Conservation (phyloP, 2,888 invertebrate species). For the Zhuqinia jingwanae region DNA sequence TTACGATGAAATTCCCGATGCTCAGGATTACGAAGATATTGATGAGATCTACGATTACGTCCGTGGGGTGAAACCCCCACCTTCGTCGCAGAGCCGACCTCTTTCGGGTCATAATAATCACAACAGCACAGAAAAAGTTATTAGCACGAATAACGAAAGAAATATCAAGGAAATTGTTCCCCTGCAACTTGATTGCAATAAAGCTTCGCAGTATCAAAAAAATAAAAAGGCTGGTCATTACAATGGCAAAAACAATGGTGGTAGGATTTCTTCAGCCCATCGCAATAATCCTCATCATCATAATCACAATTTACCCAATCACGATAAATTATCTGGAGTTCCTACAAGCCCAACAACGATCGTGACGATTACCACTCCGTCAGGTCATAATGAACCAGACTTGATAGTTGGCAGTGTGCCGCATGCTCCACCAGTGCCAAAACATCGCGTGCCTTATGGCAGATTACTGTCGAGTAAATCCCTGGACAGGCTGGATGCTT, state of each 20-base stretch:
- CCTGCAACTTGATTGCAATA: slow-evolving; percentile 59
- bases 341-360: slow-evolving; percentile 68
- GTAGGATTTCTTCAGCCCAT: slow-evolving; percentile 18
- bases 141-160: slow-evolving; percentile 59
- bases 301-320: slow-evolving; percentile 46
- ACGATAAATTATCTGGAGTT: slow-evolving; percentile 68
- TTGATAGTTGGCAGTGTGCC: slow-evolving; percentile 76
- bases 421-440: slow-evolving; percentile 81
- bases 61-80: slow-evolving; percentile 93
- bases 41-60: slow-evolving; percentile 98
- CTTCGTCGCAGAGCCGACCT: slow-evolving; percentile 80
- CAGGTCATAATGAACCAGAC: slow-evolving; percentile 66
- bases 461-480: slow-evolving; percentile 65
- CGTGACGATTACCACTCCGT: slow-evolving; percentile 66
- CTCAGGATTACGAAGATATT: slow-evolving; percentile 95
- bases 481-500: slow-evolving; percentile 80
- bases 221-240: slow-evolving; percentile 43
- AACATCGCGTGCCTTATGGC: slow-evolving; percentile 73
- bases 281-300: slow-evolving; percentile 45
- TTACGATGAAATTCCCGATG: slow-evolving; percentile 77
- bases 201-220: slow-evolving; percentile 66
- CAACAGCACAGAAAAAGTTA: slow-evolving; percentile 21
- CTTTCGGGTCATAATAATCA: slow-evolving; percentile 12
- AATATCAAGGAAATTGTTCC: slow-evolving; percentile 48
- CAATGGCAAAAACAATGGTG: slow-evolving; percentile 66